phyloP scores from a whole-genome alignment of 2,797 vertebrate genomes.

The Cuniculus paca region DNA sequence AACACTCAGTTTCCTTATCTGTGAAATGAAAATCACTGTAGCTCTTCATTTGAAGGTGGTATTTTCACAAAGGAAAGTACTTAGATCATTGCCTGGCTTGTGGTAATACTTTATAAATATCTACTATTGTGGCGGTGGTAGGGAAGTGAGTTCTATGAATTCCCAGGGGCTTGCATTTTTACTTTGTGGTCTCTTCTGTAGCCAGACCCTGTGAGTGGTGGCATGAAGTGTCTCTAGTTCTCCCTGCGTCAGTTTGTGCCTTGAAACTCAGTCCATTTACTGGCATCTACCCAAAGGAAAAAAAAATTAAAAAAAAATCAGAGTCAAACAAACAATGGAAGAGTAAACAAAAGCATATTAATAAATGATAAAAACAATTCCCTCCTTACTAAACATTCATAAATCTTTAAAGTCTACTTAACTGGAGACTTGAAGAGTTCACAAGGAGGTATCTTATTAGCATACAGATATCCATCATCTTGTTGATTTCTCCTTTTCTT shows the following conservation, averaged over 20 bases:
- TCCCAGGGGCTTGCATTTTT: not conserved
- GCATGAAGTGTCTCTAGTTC: not conserved
- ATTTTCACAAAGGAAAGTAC: not conserved
- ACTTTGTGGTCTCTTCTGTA: not conserved
- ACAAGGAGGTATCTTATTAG: not conserved
- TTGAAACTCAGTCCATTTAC: not conserved
- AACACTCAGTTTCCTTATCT: not conserved
- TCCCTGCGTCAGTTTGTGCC: not conserved
- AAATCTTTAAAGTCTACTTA: slow-evolving; percentile 29
- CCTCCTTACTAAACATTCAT: not conserved
- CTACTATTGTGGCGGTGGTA: not conserved
- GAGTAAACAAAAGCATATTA: not conserved
- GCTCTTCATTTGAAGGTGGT: not conserved
- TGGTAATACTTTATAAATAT: not conserved
- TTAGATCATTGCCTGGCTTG: not conserved
- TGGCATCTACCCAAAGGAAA: not conserved
- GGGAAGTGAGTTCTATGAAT: not conserved
- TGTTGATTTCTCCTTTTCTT: not conserved
- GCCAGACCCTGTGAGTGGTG: too few species aligned
- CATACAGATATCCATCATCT: not conserved
- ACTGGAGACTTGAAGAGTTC: not conserved
- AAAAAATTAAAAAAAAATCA: not conserved
- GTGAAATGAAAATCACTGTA: not conserved
- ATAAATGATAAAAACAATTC: slow-evolving; percentile 45
- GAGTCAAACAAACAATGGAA: not conserved